Percentiles rank a stretch among this genome's conserved stretches.
These are phyloP conservation scores for Leptosomus discolor DNA, from an alignment of 2,113 vertebrate genomes.

Conservation along the genomic window DNA sequence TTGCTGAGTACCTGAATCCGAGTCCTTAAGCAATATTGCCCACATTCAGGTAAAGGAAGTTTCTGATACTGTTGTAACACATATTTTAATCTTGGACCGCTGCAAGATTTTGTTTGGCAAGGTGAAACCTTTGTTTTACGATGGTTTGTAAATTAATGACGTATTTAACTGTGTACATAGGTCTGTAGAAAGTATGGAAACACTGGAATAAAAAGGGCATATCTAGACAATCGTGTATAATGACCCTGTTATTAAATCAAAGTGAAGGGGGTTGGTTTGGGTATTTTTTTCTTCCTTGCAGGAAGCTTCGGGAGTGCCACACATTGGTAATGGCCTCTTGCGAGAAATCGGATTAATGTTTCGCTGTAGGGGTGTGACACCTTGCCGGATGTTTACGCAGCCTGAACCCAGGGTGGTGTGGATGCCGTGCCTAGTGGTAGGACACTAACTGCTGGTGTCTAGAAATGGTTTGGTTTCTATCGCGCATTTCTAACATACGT, in stretches of 20 bases:
- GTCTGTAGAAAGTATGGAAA: constrained; percentile 4
- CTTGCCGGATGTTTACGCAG: background rate
- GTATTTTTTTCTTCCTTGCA: background rate
- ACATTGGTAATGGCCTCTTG: accelerated
- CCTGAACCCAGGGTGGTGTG: background rate
- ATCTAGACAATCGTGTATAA: background rate
- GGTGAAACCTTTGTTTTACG: constrained; percentile 6
- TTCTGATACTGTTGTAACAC: background rate
- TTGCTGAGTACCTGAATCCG: background rate
- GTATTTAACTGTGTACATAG: constrained; percentile 56
- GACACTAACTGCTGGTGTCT: background rate
- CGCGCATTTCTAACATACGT: background rate
- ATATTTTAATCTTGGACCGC: background rate
- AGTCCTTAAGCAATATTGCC: constrained; percentile 19
- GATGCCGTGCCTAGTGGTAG: background rate
- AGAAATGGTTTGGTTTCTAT: background rate
- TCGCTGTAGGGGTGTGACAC: background rate
- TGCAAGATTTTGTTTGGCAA: background rate
- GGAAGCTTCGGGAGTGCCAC: background rate
- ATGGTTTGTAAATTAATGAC: constrained; percentile 28
- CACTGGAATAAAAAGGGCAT: constrained; percentile 55
- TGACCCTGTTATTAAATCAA: background rate
- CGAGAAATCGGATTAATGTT: background rate
- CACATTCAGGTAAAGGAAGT: background rate
- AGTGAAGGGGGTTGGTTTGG: background rate